Evolutionary conservation across 2,888 invertebrate genomes (phyloP), one percentile per base, ranked within the genome.

Genomic region (Eueremaeus valkanovi): DNA sequence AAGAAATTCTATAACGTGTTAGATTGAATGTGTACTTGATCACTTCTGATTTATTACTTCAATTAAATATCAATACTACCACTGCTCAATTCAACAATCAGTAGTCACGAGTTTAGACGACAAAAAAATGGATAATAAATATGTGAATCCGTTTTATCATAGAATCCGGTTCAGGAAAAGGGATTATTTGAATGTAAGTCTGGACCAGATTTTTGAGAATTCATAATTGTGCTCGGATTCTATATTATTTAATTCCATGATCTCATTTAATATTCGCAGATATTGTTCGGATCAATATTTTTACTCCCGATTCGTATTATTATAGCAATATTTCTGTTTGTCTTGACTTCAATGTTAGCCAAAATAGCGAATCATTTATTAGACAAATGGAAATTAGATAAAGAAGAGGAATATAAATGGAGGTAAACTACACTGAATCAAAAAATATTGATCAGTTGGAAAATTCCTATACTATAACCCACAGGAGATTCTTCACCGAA

Each of bases 401-500:
- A 31, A n/a, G 33, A 73, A 1, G 61, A 49, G n/a, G 66, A 73
- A 29, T 3, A 13, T 33, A 24, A 61, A 31, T 76, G 73, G 73
- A 63, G 73, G 33, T 55, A 33, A 63, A 18, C n/a, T 24, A 51
- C 63, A 45, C 21, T 75, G n/a, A 51, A 8, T 51, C n/a, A n/a
- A n/a, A n/a, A n/a, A n/a, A n/a, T n/a, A n/a, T n/a, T n/a, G n/a
- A n/a, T n/a, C n/a, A n/a, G n/a, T n/a, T n/a, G n/a, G n/a, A n/a
- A n/a, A n/a, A n/a, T n/a, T n/a, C n/a, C n/a, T n/a, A n/a, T n/a
- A n/a, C n/a, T n/a, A n/a, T n/a, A n/a, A n/a, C n/a, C n/a, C n/a
- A n/a, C n/a, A 78, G 78, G 72, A 36, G 31, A 1, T 77, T 61
- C 45, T 70, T 70, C 11, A 78, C 78, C 42, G 76, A 76, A 9